Evolutionary conservation across 1,140 invertebrate species (phyloP), one percentile per base, ranked within the genome.

Genomic region (Eriocheir sinensis): DNA sequence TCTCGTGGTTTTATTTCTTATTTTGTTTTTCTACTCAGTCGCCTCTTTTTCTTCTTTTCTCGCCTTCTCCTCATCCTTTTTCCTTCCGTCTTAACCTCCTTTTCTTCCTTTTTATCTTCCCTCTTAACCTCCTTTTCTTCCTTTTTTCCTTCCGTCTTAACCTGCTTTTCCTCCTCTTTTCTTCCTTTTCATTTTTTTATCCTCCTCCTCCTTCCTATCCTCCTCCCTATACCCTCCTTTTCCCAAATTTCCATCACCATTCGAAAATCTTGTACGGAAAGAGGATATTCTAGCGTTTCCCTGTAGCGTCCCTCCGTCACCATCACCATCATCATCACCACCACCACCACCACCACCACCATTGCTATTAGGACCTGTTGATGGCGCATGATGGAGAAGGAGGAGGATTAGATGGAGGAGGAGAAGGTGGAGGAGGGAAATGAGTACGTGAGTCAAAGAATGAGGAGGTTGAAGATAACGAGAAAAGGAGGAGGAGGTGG

Each of bases 351-450:
- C 21, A n/a, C 27, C 60, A 6, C 12, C 60, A n/a, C 60, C 21
- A 21, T 27, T 6, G 53, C 53, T 60, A 9, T 27, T 72, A n/a
- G 60, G 60, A 72, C 60, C 60, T 72, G 60, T 72, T 72, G 60
- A 72, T 72, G 48, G 12, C 48, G 8, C 48, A 53, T 53, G 81
- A 48, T n/a, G 41, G 17, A 89, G 41, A 27, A 40, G 86, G 86
- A 48, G 86, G 41, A 48, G 41, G 41, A 48, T 17, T 30, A n/a
- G 38, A 27, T 36, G 86, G 40, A 89, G 86, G 40, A 89, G 86
- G 86, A 89, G 41, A 21, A 89, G 41, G 41, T 36, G 86, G 34
- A 48, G 86, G 41, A 48, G 27, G 21, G 34, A 21, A n/a, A 89
- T 1, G 40, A 89, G 36, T 21, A n/a, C 3, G 41, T 4, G 40